Evolutionary conservation across 2,113 vertebrate genomes (phyloP), one percentile per base, ranked within the genome.

Genomic region (Penelope pileata): DNA sequence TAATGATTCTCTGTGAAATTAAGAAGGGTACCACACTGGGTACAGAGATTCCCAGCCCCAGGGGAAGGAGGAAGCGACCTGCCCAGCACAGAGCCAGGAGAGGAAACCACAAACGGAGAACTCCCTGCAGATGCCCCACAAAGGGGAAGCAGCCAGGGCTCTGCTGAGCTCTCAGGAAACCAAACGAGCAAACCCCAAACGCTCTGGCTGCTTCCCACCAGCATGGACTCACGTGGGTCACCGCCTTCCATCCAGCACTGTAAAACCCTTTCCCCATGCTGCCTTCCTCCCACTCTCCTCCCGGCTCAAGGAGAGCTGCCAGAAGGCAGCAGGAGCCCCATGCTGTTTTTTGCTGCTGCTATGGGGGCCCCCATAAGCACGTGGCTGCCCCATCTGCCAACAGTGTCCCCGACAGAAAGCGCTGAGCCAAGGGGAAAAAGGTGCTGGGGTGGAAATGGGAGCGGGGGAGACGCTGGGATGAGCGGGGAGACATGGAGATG

Each of bases 121-220:
- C 40, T 73, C 15, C 53, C 12, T 0, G 0, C 76, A 70, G 50
- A 42, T 0, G 2, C 48, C 45, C n/a, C 1, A 0, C 3, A 58
- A 70, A 94, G 47, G 45, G 81, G 96, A 93, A 96, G 81, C 66
- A 38, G 74, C 72, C 4, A 50, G 29, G 93, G 86, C 56, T 56
- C 9, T 47, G 1, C 9, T 0, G 1, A 84, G 64, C 50, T 56
- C 30, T 16, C 1, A 1, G 15, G 64, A 32, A 51, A 54, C 75
- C 69, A 30, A 2, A 56, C 30, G 30, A 56, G 53, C 53, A 11
- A n/a, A 56, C 30, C 18, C 54, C 32, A 58, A 58, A n/a, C 16
- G 7, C 18, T 43, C 45, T 18, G 45, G 45, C 45, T 47, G 45
- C 45, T 9, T 6, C 18, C 30, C 53, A 19, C 19, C 30, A 32